A percentile compares a stretch with the other conserved stretches of the same genome.
phyloP scores from a whole-genome alignment of 1,140 invertebrate genomes.

The Ditylenchus dipsaci region DNA sequence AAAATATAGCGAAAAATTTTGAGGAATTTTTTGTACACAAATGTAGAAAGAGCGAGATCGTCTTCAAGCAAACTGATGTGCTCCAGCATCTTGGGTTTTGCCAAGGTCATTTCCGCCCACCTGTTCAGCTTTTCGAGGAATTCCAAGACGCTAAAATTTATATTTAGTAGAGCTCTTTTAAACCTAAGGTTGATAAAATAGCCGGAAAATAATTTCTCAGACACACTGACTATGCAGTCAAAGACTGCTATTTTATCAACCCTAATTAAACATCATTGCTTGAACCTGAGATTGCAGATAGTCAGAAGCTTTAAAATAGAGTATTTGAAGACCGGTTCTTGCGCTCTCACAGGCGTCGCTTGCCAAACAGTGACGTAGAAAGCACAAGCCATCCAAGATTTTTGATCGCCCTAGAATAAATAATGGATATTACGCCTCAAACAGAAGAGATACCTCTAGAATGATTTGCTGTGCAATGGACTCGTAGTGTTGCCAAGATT shows the following conservation, averaged over 20 bases:
- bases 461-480: constrained; percentile 40
- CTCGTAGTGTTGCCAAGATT: constrained; percentile 41
- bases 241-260: neutral
- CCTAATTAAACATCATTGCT: neutral
- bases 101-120: constrained; percentile 88
- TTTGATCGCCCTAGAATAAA: constrained; percentile 35
- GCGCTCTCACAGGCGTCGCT: constrained; percentile 35
- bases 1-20: constrained; percentile 76
- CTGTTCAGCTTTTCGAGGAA: constrained; percentile 92
- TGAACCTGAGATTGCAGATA: constrained; percentile 27
- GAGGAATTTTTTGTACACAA: constrained; percentile 76
- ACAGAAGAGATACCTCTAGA: constrained; percentile 25
- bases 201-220: neutral
- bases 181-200: neutral
- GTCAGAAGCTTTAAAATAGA: constrained; percentile 35
- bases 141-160: constrained; percentile 71
- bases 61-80: constrained; percentile 80
- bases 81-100: constrained; percentile 75
- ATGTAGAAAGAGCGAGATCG: constrained; percentile 87
- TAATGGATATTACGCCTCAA: neutral
- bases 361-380: constrained; percentile 48
- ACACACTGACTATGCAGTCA: neutral
- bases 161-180: neutral
- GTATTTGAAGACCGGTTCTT: constrained; percentile 38
- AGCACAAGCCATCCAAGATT: constrained; percentile 44